A percentile compares a stretch with the other conserved stretches of the same genome.
Conservation (phyloP, 1,140 invertebrate genomes). For the Sycophila sp. region DNA sequence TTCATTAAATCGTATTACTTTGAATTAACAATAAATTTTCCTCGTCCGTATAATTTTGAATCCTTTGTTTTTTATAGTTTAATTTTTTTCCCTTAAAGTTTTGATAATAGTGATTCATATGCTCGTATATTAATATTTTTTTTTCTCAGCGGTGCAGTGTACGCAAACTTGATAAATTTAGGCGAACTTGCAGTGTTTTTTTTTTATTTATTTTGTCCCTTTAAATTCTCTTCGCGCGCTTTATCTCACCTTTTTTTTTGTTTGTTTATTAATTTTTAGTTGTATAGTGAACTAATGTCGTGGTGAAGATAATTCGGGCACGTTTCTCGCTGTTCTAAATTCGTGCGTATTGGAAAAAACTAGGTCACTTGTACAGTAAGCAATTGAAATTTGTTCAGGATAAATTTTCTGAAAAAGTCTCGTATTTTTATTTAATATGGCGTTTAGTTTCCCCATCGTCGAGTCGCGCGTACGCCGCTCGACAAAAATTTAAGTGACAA, state of each 20-base stretch:
- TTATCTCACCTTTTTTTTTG: too few relatives aligned
- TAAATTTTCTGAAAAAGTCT: too few relatives aligned
- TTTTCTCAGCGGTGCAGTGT: background rate
- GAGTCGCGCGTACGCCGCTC: background rate
- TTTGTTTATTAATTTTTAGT: too few relatives aligned
- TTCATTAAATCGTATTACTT: constrained; percentile 41
- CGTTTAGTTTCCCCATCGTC: background rate
- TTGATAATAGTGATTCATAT: constrained; percentile 1
- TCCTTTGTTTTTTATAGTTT: background rate
- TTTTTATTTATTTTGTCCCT: too few relatives aligned
- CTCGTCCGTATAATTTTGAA: background rate
- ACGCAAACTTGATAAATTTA: too few relatives aligned
- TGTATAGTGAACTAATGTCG: constrained; percentile 5
- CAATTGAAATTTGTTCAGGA: background rate
- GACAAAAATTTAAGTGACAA: background rate
- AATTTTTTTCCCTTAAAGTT: background rate
- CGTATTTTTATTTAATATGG: too few relatives aligned
- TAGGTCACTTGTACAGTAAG: background rate
- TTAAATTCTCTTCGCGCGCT: too few relatives aligned
- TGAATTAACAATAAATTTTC: constrained; percentile 30
- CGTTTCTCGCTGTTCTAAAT: background rate
- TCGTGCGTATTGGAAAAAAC: background rate
- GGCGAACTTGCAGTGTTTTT: too few relatives aligned
- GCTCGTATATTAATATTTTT: constrained; percentile 7
- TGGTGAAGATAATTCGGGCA: constrained; percentile 13